These are phyloP conservation scores for Aplochiton taeniatus DNA, from an alignment of 2,797 vertebrate genomes.

Conservation along the genomic window DNA sequence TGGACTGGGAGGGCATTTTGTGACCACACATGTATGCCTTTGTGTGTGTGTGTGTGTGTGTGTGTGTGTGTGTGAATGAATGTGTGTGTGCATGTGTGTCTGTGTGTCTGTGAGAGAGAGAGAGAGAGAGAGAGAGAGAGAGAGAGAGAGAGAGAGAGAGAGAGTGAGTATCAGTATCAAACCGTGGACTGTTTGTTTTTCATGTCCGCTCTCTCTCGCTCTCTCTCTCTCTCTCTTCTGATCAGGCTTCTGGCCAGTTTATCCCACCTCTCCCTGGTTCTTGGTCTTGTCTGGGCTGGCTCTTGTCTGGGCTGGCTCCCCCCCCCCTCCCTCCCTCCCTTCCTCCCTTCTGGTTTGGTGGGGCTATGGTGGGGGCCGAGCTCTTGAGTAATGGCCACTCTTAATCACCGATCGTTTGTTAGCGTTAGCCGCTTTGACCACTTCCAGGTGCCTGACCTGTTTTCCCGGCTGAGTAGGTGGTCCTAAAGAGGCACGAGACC, in stretches of 20 bases:
- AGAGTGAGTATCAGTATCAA: neutral
- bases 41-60: constrained; percentile 15
- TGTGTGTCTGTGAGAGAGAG: too few relatives aligned
- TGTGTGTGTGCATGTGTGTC: constrained; percentile 4
- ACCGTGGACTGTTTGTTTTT: constrained; percentile 15
- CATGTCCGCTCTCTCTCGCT: constrained; percentile 23
- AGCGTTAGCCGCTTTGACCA: constrained; percentile 68
- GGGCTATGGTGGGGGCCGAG: constrained; percentile 44
- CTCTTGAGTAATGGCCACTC: constrained; percentile 60
- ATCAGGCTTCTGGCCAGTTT: constrained; percentile 3
- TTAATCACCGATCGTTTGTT: constrained; percentile 69
- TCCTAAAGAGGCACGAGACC: constrained; percentile 71
- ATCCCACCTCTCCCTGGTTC: neutral
- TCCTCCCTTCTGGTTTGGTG: constrained; percentile 17
- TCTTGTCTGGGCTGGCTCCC: too few relatives aligned
- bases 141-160: neutral
- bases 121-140: too few relatives aligned
- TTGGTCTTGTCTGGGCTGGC: neutral
- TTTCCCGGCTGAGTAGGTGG: constrained; percentile 74
- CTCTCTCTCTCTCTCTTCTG: too few relatives aligned
- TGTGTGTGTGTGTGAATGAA: neutral
- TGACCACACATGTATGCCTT: neutral
- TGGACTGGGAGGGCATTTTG: neutral
- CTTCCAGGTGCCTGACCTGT: constrained; percentile 72
- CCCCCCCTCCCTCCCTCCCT: neutral